These are phyloP conservation scores for Hanleya hanleyi DNA, from an alignment of 2,888 invertebrate genomes.

Conservation along the genomic window DNA sequence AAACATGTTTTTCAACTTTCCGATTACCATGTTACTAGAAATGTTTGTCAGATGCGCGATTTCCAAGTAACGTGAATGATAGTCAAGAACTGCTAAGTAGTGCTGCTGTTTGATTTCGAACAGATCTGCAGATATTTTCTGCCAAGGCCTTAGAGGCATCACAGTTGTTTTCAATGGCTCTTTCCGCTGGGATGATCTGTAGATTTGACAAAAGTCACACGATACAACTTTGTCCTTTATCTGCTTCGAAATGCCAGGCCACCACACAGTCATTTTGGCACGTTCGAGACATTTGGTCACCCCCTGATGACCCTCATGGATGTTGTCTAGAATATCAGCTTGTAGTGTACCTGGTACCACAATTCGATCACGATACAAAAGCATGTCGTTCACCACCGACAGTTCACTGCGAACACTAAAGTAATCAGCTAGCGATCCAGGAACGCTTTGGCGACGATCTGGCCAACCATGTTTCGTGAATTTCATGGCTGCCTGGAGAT, in stretches of 20 bases:
- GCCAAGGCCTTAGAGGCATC: conserved; percentile 35
- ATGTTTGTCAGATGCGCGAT: conserved; percentile 17
- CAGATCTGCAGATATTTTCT: conserved; percentile 34
- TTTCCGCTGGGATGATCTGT: conserved; percentile 25
- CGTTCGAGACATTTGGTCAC: not conserved
- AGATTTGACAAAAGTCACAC: conserved; percentile 30
- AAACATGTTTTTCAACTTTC: conserved; percentile 35
- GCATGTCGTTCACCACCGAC: conserved; percentile 2
- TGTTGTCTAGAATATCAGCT: not conserved
- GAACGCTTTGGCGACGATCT: conserved; percentile 3
- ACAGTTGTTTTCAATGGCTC: conserved; percentile 31
- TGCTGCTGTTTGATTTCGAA: conserved; percentile 24
- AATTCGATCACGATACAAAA: not conserved
- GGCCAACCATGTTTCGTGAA: conserved; percentile 33
- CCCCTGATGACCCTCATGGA: conserved; percentile 38
- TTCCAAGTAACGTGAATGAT: conserved; percentile 34
- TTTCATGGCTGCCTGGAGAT: conserved; percentile 7
- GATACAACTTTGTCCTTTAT: conserved; percentile 17
- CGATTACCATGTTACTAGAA: conserved; percentile 23
- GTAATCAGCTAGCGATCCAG: no score
- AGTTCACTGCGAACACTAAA: no score
- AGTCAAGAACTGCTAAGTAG: conserved; percentile 34
- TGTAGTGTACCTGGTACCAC: not conserved
- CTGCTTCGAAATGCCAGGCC: conserved; percentile 30
- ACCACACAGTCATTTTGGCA: conserved; percentile 27